phyloP scores from a whole-genome alignment of 2,113 vertebrate species.

The Salvelinus namaycush region DNA sequence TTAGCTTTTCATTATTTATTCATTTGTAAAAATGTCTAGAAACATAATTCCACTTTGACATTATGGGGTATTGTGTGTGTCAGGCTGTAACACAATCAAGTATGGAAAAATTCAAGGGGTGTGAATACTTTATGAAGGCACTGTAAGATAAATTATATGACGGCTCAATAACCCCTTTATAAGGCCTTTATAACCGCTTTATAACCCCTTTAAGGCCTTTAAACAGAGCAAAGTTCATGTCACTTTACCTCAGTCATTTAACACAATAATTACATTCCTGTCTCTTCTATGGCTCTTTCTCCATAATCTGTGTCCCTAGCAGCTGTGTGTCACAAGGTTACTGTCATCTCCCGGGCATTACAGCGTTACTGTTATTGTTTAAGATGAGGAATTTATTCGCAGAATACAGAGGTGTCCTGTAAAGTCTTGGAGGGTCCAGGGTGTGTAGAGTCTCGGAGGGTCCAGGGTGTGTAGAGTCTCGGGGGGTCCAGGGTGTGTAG shows the following conservation, averaged over 20 bases:
- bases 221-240: no score
- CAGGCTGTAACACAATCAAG: no score
- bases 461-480: background rate
- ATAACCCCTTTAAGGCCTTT: background rate
- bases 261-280: no score
- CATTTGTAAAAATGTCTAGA: no score
- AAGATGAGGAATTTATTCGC: constrained; percentile 8
- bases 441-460: no score
- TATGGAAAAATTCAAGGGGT: no score
- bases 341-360: constrained; percentile 3
- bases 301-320: constrained; percentile 23
- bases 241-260: no score
- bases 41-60: no score
- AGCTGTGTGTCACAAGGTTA: constrained; percentile 32
- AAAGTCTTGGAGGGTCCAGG: background rate
- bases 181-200: background rate
- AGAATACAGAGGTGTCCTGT: background rate
- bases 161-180: background rate
- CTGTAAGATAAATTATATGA: no score
- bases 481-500: background rate
- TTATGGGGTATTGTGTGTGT: no score
- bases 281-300: constrained; percentile 23
- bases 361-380: constrained; percentile 15
- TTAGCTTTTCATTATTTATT: no score
- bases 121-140: no score